A percentile compares a stretch with the other conserved stretches of the same genome.
Evolutionary conservation across 2,888 invertebrate genomes (phyloP).

Genomic region (Thelaira solivaga): DNA sequence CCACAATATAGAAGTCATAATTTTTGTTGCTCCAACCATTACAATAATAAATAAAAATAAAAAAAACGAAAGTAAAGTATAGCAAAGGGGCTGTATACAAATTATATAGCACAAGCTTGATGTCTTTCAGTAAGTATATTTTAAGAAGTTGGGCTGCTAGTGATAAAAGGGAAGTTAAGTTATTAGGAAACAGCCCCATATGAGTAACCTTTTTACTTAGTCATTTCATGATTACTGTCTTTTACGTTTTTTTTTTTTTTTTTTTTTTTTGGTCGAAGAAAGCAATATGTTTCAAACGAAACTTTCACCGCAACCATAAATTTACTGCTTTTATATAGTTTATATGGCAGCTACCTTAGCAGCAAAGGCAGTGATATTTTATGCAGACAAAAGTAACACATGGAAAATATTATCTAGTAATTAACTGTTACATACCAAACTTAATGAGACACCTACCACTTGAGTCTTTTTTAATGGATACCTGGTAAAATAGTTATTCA

Average conservation of each 20-base stretch:
- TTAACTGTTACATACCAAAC: no score
- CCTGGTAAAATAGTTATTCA: background rate
- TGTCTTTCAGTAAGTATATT: no score
- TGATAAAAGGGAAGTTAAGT: no score
- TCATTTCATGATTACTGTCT: no score
- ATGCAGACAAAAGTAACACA: background rate
- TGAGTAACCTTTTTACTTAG: no score
- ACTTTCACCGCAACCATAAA: slow-evolving; percentile 62
- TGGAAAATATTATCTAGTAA: background rate
- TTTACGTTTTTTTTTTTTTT: slow-evolving; percentile 4
- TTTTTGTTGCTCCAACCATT: slow-evolving; percentile 48
- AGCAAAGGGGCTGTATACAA: no score
- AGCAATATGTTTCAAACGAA: slow-evolving; percentile 34
- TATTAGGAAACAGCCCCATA: no score
- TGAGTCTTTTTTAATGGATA: background rate
- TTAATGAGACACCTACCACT: background rate
- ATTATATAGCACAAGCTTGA: background rate
- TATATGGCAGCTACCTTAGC: background rate
- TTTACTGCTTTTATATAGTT: slow-evolving; percentile 48
- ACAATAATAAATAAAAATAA: slow-evolving; percentile 22
- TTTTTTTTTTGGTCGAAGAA: background rate
- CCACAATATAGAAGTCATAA: slow-evolving; percentile 62
- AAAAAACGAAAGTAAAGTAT: slow-evolving; percentile 6
- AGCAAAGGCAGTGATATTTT: background rate
- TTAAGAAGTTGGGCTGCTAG: no score